Evolutionary conservation across 1,140 invertebrate genomes (phyloP).

Genomic region (Heliconius melpomene): DNA sequence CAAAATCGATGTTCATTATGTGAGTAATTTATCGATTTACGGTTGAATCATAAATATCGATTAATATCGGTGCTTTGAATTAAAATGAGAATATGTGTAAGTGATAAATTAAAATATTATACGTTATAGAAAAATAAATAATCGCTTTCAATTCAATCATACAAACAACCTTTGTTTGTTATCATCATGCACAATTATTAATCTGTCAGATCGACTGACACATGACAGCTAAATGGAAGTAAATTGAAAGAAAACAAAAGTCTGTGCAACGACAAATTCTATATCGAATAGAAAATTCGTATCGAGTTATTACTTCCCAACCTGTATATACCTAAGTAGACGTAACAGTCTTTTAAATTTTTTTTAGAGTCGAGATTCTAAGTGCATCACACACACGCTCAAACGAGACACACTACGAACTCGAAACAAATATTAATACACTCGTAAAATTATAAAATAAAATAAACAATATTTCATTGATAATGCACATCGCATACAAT

Average conservation of each 20-base stretch:
- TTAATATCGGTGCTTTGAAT: background rate
- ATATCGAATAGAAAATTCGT: constrained; percentile 8
- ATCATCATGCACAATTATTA: background rate
- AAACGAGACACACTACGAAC: constrained; percentile 28
- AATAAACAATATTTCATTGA: constrained; percentile 26
- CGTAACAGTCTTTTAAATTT: constrained; percentile 33
- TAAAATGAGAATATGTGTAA: background rate
- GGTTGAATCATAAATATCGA: background rate
- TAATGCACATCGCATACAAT: constrained; percentile 1
- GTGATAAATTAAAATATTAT: background rate
- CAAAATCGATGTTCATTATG: background rate
- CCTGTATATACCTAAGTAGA: constrained; percentile 26
- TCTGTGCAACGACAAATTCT: background rate
- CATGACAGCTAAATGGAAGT: background rate
- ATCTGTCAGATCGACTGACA: background rate
- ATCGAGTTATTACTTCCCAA: constrained; percentile 25
- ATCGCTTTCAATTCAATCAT: background rate
- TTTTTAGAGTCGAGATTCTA: constrained; percentile 20
- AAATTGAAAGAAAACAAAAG: background rate
- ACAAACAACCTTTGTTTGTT: background rate
- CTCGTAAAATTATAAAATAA: constrained; percentile 20
- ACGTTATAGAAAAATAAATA: background rate
- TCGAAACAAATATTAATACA: constrained; percentile 33
- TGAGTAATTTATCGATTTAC: background rate
- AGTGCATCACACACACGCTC: constrained; percentile 23